Percentiles rank a stretch among this genome's conserved stretches.
These are phyloP conservation scores for Drosophila repleta DNA, from an alignment of 1,140 invertebrate species.

Conservation along the genomic window DNA sequence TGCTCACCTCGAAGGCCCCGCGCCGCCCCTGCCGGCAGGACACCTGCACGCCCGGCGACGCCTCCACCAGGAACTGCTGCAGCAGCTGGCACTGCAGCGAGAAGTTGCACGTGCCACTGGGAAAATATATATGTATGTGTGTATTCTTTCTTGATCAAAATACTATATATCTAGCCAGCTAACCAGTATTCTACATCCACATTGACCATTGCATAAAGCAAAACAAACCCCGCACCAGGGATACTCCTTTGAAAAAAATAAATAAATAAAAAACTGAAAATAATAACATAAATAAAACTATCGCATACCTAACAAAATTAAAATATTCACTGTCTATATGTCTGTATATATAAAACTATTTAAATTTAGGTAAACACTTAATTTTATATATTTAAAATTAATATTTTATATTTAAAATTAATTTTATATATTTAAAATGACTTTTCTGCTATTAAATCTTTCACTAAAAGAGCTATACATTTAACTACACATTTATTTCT, in stretches of 20 bases:
- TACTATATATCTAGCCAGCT: constrained; percentile 6
- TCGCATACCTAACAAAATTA: not conserved
- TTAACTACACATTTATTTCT: no score
- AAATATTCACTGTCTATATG: no score
- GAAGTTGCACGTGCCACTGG: constrained; percentile 75
- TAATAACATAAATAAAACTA: not conserved
- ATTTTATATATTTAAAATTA: no score
- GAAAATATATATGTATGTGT: not conserved
- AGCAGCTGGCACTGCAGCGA: constrained; percentile 74
- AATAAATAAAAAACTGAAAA: not conserved
- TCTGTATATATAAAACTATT: no score
- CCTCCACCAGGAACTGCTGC: constrained; percentile 58
- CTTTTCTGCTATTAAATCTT: no score
- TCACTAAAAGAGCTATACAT: no score
- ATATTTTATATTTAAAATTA: no score
- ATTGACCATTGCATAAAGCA: constrained; percentile 68
- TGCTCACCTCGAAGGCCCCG: constrained; percentile 87
- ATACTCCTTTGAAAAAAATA: constrained; percentile 8
- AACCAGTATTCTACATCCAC: constrained; percentile 83
- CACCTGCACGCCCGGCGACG: constrained; percentile 58
- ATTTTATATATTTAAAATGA: no score
- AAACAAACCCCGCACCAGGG: not conserved
- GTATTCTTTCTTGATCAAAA: not conserved
- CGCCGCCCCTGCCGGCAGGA: constrained; percentile 66
- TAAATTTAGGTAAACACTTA: no score